These are phyloP conservation scores for Pogonognathellus flavescens DNA, from an alignment of 1,140 invertebrate genomes.

Conservation along the genomic window DNA sequence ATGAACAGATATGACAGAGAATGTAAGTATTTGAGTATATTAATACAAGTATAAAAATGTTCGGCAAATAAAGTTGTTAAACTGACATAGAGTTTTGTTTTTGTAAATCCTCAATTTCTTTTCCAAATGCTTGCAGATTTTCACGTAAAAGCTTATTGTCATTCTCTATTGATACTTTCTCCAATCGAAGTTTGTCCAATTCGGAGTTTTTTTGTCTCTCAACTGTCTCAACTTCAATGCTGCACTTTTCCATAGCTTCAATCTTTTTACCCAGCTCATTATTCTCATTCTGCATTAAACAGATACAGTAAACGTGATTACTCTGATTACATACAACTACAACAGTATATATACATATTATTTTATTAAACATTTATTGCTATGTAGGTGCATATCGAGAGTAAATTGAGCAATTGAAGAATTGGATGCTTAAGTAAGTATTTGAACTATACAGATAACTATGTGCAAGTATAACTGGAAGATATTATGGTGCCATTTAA, in stretches of 20 bases:
- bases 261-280: background rate
- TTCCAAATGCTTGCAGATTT: constrained; percentile 14
- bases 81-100: constrained; percentile 16
- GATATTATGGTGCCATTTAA: no score
- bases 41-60: background rate
- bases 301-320: no score
- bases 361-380: no score
- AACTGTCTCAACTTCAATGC: background rate
- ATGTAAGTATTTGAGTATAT: background rate
- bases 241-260: background rate
- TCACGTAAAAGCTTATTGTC: background rate
- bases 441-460: no score
- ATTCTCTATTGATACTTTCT: constrained; percentile 8
- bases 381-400: no score
- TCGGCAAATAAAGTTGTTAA: background rate
- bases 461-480: no score
- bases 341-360: background rate
- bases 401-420: no score
- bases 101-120: background rate
- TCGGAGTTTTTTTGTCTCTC: background rate
- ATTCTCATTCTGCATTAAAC: constrained; percentile 3
- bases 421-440: no score
- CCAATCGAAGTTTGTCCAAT: background rate
- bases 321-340: background rate
- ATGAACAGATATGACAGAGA: background rate